A percentile compares a stretch with the other conserved stretches of the same genome.
Conservation (phyloP, 2,113 vertebrate species). For the Myotis davidii region DNA sequence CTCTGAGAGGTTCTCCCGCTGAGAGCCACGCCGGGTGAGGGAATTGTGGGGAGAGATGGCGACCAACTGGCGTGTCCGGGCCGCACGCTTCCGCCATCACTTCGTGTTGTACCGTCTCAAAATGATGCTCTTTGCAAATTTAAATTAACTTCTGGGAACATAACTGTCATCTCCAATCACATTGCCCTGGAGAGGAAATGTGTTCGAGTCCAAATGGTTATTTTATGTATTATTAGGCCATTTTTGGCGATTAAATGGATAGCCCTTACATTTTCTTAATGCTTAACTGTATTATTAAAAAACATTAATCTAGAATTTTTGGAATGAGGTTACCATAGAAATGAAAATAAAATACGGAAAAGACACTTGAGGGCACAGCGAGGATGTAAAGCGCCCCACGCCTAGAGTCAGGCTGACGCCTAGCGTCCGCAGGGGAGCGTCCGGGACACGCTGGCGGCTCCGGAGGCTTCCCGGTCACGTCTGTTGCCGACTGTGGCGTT, state of each 20-base stretch:
- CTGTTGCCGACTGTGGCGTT: not conserved
- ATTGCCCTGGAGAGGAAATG: not conserved
- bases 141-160: not conserved
- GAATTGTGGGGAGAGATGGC: no score
- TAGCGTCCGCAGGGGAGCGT: not conserved
- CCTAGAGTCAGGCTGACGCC: not conserved
- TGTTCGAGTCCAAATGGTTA: not conserved
- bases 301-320: conserved; percentile 53
- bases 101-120: not conserved
- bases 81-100: accelerated
- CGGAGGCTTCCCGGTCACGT: not conserved
- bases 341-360: conserved; percentile 27
- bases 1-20: no score
- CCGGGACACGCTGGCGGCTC: not conserved
- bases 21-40: no score
- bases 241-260: not conserved
- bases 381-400: not conserved
- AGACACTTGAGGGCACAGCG: not conserved
- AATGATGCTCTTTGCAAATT: not conserved
- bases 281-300: conserved; percentile 59
- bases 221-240: not conserved
- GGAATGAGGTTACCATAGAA: not conserved
- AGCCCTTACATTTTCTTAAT: conserved; percentile 15
- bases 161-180: not conserved
- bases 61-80: accelerated